Percentiles rank a stretch among this genome's conserved stretches.
phyloP scores from a whole-genome alignment of 2,797 vertebrate genomes.

The Pelochelys cantorii region DNA sequence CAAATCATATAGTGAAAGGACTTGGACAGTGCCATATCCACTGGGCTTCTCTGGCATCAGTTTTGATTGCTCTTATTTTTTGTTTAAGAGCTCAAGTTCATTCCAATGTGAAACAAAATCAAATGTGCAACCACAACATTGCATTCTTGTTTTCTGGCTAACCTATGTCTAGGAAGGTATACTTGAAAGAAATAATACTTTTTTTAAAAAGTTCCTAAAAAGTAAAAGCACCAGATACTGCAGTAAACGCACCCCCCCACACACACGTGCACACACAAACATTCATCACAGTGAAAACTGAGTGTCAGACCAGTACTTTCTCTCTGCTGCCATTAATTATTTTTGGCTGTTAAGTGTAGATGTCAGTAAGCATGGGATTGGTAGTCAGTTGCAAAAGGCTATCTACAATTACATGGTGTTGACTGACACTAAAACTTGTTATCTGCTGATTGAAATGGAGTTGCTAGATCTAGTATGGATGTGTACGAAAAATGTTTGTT shows the following conservation, averaged over 20 bases:
- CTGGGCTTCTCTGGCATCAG: neutral
- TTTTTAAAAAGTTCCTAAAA: slow-evolving; percentile 2
- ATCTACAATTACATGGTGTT: neutral
- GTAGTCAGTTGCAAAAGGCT: neutral
- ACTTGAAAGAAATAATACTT: neutral
- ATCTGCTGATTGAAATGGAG: neutral
- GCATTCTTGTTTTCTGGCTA: neutral
- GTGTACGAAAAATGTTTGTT: neutral
- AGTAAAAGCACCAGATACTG: neutral
- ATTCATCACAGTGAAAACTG: neutral
- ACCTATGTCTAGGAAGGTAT: neutral
- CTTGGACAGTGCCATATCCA: neutral
- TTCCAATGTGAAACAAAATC: neutral
- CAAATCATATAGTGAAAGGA: neutral
- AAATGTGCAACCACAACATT: neutral
- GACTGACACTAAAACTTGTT: neutral
- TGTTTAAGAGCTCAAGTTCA: neutral
- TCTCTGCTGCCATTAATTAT: neutral
- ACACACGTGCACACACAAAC: neutral
- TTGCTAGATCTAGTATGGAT: rapidly evolving
- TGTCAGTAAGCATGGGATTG: neutral
- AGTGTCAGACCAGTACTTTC: neutral
- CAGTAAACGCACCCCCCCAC: neutral
- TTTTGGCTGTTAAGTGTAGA: neutral
- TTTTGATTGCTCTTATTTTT: neutral